Evolutionary conservation across 2,113 vertebrate genomes (phyloP).

Genomic region (Caloenas nicobarica): DNA sequence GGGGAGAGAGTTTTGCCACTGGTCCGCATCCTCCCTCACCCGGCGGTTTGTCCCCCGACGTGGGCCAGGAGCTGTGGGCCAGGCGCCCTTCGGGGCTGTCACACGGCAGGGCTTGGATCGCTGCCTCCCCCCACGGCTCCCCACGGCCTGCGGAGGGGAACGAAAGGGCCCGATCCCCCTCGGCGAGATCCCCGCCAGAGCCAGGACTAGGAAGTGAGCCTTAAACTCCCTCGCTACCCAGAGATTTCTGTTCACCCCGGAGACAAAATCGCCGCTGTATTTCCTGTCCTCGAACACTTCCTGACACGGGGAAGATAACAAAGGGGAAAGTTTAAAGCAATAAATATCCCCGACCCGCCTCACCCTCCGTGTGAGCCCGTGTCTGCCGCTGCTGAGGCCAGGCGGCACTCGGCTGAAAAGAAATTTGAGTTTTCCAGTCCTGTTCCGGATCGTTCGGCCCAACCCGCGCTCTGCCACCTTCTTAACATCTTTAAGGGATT

Average conservation of each 20-base stretch:
- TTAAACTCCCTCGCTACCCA: neutral
- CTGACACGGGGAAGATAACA: constrained; percentile 52
- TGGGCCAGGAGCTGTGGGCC: neutral
- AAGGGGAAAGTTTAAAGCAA: constrained; percentile 67
- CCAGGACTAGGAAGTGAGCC: neutral
- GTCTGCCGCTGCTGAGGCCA: neutral
- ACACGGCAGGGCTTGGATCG: rapidly evolving
- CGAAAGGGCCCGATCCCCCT: neutral
- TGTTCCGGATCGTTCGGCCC: neutral
- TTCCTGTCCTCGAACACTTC: constrained; percentile 52
- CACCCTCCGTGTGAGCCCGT: neutral
- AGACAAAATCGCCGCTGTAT: constrained; percentile 11
- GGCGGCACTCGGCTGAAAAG: no score
- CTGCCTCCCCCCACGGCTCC: neutral
- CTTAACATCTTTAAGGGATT: neutral
- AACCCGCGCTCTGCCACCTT: rapidly evolving
- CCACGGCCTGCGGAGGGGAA: neutral
- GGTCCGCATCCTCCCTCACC: neutral
- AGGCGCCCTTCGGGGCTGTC: rapidly evolving
- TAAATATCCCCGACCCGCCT: neutral
- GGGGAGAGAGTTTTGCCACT: no score
- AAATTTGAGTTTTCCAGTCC: neutral
- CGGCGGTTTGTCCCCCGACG: rapidly evolving
- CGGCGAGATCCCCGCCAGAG: rapidly evolving
- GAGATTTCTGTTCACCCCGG: neutral